Evolutionary conservation across 2,888 invertebrate genomes (phyloP).

Genomic region (Epistrophe grossulariae): DNA sequence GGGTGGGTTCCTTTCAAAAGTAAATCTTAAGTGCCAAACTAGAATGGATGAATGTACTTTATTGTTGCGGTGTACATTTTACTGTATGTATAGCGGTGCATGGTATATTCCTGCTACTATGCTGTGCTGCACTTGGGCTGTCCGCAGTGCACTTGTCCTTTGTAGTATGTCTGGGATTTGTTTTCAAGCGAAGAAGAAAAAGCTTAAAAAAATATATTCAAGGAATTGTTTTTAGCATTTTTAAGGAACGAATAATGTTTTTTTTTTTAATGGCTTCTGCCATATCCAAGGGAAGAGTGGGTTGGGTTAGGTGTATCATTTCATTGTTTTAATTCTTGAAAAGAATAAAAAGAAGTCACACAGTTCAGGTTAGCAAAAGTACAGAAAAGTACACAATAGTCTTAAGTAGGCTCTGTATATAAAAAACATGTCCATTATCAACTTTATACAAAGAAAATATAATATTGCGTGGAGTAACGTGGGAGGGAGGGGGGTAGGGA

Average conservation of each 20-base stretch:
- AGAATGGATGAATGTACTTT: constrained; percentile 26
- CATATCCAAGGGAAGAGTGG: not conserved
- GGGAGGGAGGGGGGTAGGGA: not conserved
- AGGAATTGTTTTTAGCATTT: constrained; percentile 42
- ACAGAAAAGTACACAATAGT: not conserved
- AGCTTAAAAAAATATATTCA: constrained; percentile 24
- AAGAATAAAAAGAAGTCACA: not conserved
- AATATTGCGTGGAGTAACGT: not conserved
- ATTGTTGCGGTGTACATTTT: constrained; percentile 54
- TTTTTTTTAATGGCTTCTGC: constrained; percentile 50
- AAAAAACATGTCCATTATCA: constrained; percentile 34
- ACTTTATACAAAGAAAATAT: not conserved
- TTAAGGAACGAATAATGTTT: constrained; percentile 3
- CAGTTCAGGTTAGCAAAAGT: constrained; percentile 7
- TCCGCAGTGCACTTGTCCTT: constrained; percentile 68
- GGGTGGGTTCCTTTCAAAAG: constrained; percentile 15
- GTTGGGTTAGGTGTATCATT: not conserved
- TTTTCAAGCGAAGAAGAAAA: constrained; percentile 43
- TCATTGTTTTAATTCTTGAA: constrained; percentile 38
- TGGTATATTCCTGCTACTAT: not conserved
- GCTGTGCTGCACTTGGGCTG: constrained; percentile 35
- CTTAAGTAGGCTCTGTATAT: constrained; percentile 19
- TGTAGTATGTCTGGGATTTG: constrained; percentile 58
- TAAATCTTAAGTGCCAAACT: constrained; percentile 26
- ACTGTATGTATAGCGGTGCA: not conserved